Conservation (phyloP, 2,113 vertebrate species). For the Phaetusa simplex region DNA sequence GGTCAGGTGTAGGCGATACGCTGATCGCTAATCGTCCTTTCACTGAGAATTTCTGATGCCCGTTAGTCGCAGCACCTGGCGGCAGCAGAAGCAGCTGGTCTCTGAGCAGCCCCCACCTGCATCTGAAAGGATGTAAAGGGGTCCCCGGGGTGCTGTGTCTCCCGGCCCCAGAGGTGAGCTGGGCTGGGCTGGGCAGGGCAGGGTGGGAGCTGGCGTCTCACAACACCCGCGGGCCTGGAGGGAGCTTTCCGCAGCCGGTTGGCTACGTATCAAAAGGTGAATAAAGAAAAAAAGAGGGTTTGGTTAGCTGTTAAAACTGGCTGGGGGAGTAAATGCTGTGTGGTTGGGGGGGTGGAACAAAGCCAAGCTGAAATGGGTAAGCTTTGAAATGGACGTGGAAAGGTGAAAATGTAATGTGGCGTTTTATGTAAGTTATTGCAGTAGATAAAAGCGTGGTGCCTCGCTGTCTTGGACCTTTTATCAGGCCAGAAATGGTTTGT, state of each 20-base stretch:
- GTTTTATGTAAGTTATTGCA: fast-evolving
- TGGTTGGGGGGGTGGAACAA: fast-evolving
- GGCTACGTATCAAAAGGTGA: background rate
- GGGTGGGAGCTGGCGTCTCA: fast-evolving
- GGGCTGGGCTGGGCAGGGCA: background rate
- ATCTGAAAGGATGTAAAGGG: background rate
- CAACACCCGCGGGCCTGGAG: background rate
- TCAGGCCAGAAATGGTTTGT: background rate
- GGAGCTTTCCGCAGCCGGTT: background rate
- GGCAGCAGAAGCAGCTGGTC: background rate
- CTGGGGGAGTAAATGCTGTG: background rate
- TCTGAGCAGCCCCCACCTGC: background rate
- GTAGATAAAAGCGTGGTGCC: fast-evolving
- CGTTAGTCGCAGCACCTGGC: background rate
- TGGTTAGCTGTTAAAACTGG: background rate
- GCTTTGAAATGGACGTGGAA: background rate
- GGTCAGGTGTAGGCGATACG: background rate
- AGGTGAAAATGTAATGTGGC: background rate
- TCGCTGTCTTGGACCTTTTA: background rate
- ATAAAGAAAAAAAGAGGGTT: background rate
- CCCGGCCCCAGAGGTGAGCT: background rate
- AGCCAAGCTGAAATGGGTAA: background rate
- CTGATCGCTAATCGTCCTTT: background rate
- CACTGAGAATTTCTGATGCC: background rate
- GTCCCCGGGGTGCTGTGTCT: fast-evolving